phyloP scores from a whole-genome alignment of 2,888 invertebrate species.

The Andrena hattorfiana region DNA sequence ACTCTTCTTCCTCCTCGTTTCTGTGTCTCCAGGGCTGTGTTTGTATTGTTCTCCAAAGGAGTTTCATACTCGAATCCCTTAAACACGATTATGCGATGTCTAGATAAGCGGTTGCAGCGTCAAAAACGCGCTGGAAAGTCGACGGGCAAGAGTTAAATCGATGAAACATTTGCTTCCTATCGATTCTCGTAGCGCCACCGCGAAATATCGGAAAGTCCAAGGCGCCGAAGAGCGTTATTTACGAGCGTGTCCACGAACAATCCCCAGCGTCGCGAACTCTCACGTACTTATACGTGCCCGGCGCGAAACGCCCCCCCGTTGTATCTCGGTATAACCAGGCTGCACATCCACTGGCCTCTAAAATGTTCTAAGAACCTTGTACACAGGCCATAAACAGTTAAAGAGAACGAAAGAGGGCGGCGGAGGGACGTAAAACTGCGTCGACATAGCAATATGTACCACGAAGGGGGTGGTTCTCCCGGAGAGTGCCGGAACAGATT shows the following conservation, averaged over 20 bases:
- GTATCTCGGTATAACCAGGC: constrained; percentile 70
- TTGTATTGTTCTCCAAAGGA: no score
- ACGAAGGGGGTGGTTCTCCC: neutral
- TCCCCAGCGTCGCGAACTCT: constrained; percentile 65
- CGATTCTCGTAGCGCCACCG: constrained; percentile 11
- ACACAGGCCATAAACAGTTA: constrained; percentile 35
- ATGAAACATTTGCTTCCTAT: neutral
- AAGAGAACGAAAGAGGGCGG: neutral
- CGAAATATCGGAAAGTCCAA: constrained; percentile 23
- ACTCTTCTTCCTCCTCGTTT: no score
- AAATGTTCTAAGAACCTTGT: constrained; percentile 54
- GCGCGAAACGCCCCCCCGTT: constrained; percentile 45
- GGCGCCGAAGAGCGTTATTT: constrained; percentile 65
- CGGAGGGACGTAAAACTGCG: neutral
- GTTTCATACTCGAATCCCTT: no score
- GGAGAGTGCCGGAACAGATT: neutral
- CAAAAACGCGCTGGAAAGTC: neutral
- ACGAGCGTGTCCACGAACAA: constrained; percentile 69
- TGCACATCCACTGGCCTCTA: constrained; percentile 41
- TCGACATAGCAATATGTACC: neutral
- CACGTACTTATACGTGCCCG: constrained; percentile 53
- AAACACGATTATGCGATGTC: no score
- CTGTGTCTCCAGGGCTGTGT: no score
- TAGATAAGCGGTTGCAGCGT: neutral
- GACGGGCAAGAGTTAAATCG: neutral